Evolutionary conservation across 2,797 vertebrate species (phyloP).

Genomic region (Pangasius mekongensis): DNA sequence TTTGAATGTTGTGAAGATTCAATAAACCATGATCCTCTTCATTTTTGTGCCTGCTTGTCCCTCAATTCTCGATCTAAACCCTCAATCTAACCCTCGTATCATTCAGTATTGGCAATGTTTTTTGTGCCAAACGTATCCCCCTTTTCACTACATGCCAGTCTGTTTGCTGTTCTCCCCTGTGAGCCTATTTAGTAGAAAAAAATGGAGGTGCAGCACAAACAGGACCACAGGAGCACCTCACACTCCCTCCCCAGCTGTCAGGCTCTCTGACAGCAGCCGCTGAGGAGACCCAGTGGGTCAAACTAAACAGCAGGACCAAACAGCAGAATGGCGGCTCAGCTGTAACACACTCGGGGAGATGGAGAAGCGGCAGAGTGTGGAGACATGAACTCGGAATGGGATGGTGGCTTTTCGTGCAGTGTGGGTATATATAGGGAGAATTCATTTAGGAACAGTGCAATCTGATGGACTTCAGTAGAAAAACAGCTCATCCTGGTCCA

Average conservation of each 20-base stretch:
- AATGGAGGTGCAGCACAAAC: conserved; percentile 32
- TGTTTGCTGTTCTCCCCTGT: not conserved
- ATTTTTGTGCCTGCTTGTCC: no score
- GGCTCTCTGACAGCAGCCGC: conserved; percentile 38
- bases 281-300: conserved; percentile 36
- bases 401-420: not conserved
- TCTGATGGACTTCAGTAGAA: not conserved
- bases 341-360: conserved; percentile 25
- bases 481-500: not conserved
- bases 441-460: not conserved
- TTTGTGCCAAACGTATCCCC: not conserved
- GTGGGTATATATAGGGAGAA: not conserved
- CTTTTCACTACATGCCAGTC: not conserved
- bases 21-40: not conserved
- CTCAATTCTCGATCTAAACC: no score
- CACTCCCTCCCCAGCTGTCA: conserved; percentile 39
- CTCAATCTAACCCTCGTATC: not conserved
- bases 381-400: not conserved
- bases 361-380: conserved; percentile 37
- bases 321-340: conserved; percentile 27
- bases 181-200: conserved; percentile 18
- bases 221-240: conserved; percentile 33
- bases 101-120: not conserved
- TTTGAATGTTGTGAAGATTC: not conserved
- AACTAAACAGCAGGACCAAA: conserved; percentile 12